Conservation (phyloP, 1,140 invertebrate species). For the Tetraneura akinire region DNA sequence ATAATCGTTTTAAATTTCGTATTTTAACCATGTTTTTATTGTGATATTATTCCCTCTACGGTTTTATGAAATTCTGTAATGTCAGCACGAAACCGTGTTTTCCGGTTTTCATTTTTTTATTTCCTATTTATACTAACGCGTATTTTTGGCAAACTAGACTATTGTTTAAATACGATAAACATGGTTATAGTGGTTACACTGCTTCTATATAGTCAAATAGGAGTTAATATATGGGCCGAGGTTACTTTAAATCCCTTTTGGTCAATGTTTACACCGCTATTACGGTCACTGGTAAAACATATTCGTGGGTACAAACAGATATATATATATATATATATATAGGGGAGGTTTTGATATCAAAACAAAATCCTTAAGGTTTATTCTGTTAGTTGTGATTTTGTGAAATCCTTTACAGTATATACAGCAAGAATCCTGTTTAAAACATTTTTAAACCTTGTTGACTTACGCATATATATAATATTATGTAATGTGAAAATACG, state of each 20-base stretch:
- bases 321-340: no score
- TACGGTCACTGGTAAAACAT: conserved; percentile 4
- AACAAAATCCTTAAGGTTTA: conserved; percentile 37
- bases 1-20: no score
- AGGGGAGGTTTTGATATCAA: conserved; percentile 20
- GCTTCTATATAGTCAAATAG: neutral
- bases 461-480: neutral
- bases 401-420: conserved; percentile 16
- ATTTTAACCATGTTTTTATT: no score
- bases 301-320: neutral
- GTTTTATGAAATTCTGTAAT: no score
- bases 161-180: conserved; percentile 6
- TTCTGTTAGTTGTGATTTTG: conserved; percentile 19
- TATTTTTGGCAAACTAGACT: neutral
- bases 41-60: no score
- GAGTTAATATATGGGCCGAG: neutral
- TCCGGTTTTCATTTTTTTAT: no score
- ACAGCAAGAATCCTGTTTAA: conserved; percentile 10
- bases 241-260: conserved; percentile 22
- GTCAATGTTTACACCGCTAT: conserved; percentile 16
- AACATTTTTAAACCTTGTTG: conserved; percentile 22
- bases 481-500: no score
- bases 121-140: no score
- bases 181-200: neutral
- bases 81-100: no score